These are phyloP conservation scores for Euclidia mi DNA, from an alignment of 2,888 invertebrate genomes.

Conservation along the genomic window DNA sequence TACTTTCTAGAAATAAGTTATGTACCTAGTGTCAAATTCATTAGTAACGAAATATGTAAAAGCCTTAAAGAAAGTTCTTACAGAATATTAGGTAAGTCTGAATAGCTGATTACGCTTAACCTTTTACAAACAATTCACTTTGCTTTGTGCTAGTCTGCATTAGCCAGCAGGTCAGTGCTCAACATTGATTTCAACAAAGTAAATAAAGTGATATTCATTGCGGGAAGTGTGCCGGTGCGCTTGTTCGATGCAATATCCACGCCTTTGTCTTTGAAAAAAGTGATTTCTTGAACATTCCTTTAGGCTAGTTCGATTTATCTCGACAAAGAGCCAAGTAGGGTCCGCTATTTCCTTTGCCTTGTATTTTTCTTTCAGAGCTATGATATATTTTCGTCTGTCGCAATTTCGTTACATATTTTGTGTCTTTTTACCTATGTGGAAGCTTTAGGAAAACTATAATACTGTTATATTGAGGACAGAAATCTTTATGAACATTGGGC, in stretches of 20 bases:
- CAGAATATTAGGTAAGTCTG: too few relatives aligned
- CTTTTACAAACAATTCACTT: neutral
- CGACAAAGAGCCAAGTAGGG: conserved; percentile 36
- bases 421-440: too few relatives aligned
- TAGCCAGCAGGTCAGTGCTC: conserved; percentile 10
- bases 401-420: neutral
- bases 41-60: too few relatives aligned
- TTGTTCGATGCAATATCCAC: conserved; percentile 67
- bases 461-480: too few relatives aligned
- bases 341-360: conserved; percentile 36
- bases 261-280: conserved; percentile 59
- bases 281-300: conserved; percentile 47
- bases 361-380: conserved; percentile 21
- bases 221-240: conserved; percentile 56
- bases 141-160: conserved; percentile 1
- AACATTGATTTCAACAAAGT: conserved; percentile 53
- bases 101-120: too few relatives aligned
- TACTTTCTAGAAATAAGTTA: too few relatives aligned
- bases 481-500: too few relatives aligned
- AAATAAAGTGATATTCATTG: conserved; percentile 59
- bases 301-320: conserved; percentile 39
- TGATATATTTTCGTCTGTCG: neutral
- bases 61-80: too few relatives aligned
- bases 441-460: too few relatives aligned
- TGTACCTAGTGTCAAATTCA: too few relatives aligned